phyloP scores from a whole-genome alignment of 2,888 invertebrate genomes.

The Stictocephala bisonia region DNA sequence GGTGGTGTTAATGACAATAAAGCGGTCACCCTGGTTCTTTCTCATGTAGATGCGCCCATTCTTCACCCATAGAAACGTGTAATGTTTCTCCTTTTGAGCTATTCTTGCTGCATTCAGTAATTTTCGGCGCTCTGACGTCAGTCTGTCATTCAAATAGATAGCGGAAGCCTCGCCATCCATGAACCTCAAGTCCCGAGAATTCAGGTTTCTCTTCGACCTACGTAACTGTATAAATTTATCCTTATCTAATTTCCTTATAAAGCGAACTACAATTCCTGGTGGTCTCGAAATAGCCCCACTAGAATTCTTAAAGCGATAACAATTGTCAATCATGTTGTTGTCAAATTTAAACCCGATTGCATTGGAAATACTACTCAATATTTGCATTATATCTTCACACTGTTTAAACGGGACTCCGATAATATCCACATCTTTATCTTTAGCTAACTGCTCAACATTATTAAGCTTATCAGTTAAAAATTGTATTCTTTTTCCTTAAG shows the following conservation, averaged over 20 bases:
- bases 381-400: neutral
- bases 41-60: conserved; percentile 23
- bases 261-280: neutral
- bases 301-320: neutral
- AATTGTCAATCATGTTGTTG: neutral
- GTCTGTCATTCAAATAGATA: conserved; percentile 28
- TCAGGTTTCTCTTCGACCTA: neutral
- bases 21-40: conserved; percentile 8
- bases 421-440: conserved; percentile 7
- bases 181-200: conserved; percentile 3
- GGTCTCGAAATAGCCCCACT: neutral
- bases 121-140: conserved; percentile 20
- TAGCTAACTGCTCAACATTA: neutral
- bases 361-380: neutral
- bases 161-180: neutral
- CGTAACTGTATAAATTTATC: neutral
- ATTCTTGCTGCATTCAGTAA: neutral
- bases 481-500: neutral
- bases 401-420: neutral
- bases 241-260: neutral
- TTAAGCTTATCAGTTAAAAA: neutral
- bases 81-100: conserved; percentile 8
- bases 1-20: neutral
- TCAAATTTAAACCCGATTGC: neutral
- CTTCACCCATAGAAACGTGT: conserved; percentile 23